A percentile compares a stretch with the other conserved stretches of the same genome.
These are phyloP conservation scores for Abramis brama DNA, from an alignment of 2,113 vertebrate species.

Conservation along the genomic window DNA sequence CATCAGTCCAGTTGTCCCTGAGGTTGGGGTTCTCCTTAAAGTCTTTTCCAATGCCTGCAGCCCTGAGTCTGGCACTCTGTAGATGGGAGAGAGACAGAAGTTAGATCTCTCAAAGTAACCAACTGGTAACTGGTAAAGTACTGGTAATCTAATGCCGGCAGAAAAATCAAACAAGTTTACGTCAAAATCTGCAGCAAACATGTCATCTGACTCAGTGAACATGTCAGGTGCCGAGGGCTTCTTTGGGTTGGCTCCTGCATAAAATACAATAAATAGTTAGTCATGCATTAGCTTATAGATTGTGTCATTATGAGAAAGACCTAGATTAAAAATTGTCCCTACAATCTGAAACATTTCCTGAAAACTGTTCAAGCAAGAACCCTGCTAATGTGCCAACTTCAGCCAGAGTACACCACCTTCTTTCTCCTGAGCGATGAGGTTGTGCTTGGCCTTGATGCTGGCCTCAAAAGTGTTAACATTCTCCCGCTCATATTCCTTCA, in stretches of 20 bases:
- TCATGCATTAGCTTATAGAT: background rate
- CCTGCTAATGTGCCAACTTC: background rate
- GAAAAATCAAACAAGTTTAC: conserved; percentile 75
- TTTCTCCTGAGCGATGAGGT: conserved; percentile 94
- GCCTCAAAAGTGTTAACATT: conserved; percentile 96
- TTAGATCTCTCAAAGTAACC: background rate
- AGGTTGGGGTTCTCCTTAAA: conserved; percentile 99
- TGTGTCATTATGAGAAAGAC: background rate
- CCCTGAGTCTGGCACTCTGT: conserved; percentile 93
- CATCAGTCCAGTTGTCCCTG: conserved; percentile 99
- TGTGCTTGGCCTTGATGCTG: conserved; percentile 95
- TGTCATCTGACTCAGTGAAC: conserved; percentile 99
- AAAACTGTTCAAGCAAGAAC: background rate
- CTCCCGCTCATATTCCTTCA: conserved; percentile 96
- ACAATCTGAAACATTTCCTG: background rate
- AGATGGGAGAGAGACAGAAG: background rate
- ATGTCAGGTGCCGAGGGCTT: conserved; percentile 95
- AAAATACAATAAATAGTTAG: conserved; percentile 56
- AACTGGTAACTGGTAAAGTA: background rate
- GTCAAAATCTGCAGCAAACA: conserved; percentile 96
- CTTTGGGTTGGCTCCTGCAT: conserved; percentile 87
- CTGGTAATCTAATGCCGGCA: background rate
- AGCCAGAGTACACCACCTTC: conserved; percentile 80
- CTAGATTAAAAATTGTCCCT: background rate
- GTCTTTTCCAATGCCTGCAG: conserved; percentile 95